Evolutionary conservation across 1,140 invertebrate species (phyloP), one percentile per base, ranked within the genome.

Genomic region (Ephestia elutella): DNA sequence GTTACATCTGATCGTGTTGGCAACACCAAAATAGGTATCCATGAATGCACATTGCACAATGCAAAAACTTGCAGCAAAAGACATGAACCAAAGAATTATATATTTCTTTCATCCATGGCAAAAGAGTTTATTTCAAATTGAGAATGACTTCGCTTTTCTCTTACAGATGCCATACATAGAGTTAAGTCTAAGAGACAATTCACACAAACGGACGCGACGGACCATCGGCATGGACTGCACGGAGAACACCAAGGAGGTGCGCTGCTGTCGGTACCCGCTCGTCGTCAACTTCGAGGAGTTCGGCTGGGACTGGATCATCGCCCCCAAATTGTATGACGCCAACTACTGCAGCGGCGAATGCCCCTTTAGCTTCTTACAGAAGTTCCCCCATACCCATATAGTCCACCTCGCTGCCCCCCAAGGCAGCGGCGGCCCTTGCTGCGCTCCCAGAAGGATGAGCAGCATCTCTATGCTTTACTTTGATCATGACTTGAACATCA

Each of bases 271-370:
- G 13, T 97, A 97, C 82, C 95, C 96, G 0, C 91, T 99, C 15
- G 95, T 95, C 10, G 97, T 99, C 11, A 96, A 99, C 89, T 99
- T 99, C 87, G 95, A 95, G 68, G 95, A 96, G 65, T 97, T 99
- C 75, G 97, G 97, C 10, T 99, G 98, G 97, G 97, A 99, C 74
- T 99, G 97, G 95, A 97, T 99, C 71, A 97, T 99, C 32, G 97
- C 97, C 0, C 98, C 98, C 0, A 96, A 96, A 71, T 93, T 94
- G 66, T 99, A 99, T 89, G 94, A 98, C 75, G 98, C 98, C 15
- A 97, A 97, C 89, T 99, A 97, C 89, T 99, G 98, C 90, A 94
- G 95, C 60, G 98, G 98, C 2, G 95, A 98, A 71, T 99, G 98
- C 90, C 95, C 95, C 0, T 96, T 94, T 87, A 92, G 94, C 2